Evolutionary conservation across 2,888 invertebrate genomes (phyloP), one percentile per base, ranked within the genome.

Genomic region (Heteromurus nitidus): DNA sequence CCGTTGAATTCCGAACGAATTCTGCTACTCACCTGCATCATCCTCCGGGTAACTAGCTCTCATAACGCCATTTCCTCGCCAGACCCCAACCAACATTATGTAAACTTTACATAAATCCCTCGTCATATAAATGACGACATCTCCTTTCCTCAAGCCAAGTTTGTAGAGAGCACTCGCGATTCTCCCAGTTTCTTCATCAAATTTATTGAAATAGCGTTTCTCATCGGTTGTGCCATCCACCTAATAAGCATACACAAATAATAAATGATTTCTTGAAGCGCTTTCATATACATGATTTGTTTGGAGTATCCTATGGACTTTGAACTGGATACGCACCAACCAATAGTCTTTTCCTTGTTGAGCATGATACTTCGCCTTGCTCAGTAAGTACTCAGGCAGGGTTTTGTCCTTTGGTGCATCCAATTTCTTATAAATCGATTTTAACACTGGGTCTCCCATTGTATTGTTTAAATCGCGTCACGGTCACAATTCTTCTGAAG

Each of bases 191-290:
- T 82, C 80, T 1, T 79, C 72, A 22, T 82, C 85, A 83, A 93
- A 90, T 68, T 91, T 88, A 62, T 88, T 89, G 84, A 91, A 93
- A 16, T 92, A 91, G 44, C 91, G 88, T 84, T 90, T 89, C 87
- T 92, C 90, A 20, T 90, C 92, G 1, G 93, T 92, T 80, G 91
- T 90, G 16, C 90, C 91, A 89, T 92, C 92, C 82, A 93, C 89
- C 93, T 93, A 86, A 9, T 1, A 24, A 36, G 55, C 55, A n/a
- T 47, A 47, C 36, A 5, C 22, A 60, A 28, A 16, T 22, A 18
- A 42, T 36, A n/a, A 64, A 36, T 20, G 7, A 36, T n/a, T 16
- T 5, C 5, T 3, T 7, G 24, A 18, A n/a, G n/a, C 47, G 3
- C 7, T 47, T 7, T 3, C 47, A 47, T 13, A 47, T 47, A 47